Percentiles rank a stretch among this genome's conserved stretches.
phyloP scores from a whole-genome alignment of 2,113 vertebrate species.

The Hyperopisus bebe region DNA sequence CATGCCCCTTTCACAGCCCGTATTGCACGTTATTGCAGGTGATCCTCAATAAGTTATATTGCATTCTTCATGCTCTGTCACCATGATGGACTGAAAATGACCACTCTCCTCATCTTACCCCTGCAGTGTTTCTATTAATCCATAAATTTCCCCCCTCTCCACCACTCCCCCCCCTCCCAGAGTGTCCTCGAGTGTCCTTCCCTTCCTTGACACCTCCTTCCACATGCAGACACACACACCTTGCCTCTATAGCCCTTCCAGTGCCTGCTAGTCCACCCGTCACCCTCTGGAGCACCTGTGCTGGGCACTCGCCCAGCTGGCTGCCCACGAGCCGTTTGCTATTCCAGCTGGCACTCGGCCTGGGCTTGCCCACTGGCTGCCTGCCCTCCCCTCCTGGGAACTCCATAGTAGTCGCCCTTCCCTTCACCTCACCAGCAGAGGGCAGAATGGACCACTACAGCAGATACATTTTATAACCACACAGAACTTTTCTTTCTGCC shows the following conservation, averaged over 20 bases:
- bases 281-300: not conserved
- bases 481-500: not conserved
- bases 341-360: conserved; percentile 50
- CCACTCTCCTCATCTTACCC: not conserved
- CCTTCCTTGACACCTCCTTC: not conserved
- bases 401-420: not conserved
- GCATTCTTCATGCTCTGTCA: not conserved
- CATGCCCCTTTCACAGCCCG: not conserved
- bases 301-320: conserved; percentile 40
- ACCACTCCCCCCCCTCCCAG: not conserved
- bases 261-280: not conserved
- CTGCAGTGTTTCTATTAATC: not conserved
- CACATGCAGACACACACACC: not conserved
- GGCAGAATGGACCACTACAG: not conserved
- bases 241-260: not conserved
- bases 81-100: not conserved
- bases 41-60: not conserved
- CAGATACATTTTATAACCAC: not conserved
- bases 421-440: not conserved
- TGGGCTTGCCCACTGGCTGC: conserved; percentile 49
- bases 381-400: conserved; percentile 56
- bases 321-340: conserved; percentile 60
- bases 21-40: not conserved
- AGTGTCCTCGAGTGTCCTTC: not conserved
- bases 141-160: not conserved